Evolutionary conservation across 2,797 vertebrate species (phyloP).

Genomic region (Rhabdomys pumilio): DNA sequence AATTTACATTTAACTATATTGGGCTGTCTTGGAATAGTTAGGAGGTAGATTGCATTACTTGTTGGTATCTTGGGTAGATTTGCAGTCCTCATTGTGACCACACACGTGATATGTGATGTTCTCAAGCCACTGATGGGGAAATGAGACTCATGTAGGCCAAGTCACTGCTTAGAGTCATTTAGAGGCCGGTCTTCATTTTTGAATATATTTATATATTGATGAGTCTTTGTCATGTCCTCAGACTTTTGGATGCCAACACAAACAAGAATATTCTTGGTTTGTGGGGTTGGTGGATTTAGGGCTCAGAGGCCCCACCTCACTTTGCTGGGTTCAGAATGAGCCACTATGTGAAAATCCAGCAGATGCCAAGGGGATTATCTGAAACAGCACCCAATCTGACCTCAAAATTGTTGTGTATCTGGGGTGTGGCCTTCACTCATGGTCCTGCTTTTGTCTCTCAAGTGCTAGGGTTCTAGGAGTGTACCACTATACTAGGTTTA

Average conservation of each 20-base stretch:
- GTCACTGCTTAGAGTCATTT: background rate
- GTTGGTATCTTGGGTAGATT: background rate
- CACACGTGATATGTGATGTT: background rate
- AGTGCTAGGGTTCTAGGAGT: background rate
- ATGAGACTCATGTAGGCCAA: background rate
- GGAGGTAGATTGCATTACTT: background rate
- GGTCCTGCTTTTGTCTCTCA: background rate
- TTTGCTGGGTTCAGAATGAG: background rate
- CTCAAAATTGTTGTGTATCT: background rate
- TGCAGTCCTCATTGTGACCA: background rate
- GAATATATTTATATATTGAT: background rate
- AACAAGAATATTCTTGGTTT: background rate
- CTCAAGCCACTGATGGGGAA: background rate
- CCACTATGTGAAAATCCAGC: background rate
- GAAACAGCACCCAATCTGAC: background rate
- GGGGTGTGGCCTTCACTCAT: background rate
- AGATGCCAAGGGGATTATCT: background rate
- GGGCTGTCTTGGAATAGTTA: background rate
- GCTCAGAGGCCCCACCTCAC: too few species aligned
- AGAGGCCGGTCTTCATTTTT: slow-evolving; percentile 23
- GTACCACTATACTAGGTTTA: background rate
- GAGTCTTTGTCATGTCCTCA: background rate
- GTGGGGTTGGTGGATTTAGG: background rate
- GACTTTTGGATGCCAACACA: background rate
- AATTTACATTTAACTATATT: background rate